Conservation (phyloP, 2,888 invertebrate species). For the Cephonodes hylas region DNA sequence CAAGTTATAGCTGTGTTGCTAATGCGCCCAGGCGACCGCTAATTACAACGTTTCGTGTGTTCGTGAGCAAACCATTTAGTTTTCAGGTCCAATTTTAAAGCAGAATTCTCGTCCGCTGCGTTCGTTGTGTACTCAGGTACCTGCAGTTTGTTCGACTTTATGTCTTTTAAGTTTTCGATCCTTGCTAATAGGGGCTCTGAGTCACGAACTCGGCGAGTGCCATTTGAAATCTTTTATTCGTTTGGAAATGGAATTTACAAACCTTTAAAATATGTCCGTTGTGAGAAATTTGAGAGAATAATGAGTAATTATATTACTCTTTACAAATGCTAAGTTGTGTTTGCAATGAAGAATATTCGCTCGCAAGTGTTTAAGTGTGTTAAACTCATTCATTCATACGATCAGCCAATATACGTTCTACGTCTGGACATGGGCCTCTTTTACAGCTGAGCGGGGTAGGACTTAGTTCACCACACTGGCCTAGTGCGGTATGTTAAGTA, state of each 20-base stretch:
- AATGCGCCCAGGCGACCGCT: constrained; percentile 9
- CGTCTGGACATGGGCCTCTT: too few relatives aligned
- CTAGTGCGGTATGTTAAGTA: too few relatives aligned
- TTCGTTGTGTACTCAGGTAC: not conserved
- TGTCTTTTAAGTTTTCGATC: not conserved
- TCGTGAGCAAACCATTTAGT: constrained; percentile 4
- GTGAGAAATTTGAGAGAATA: too few relatives aligned
- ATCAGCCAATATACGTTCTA: too few relatives aligned
- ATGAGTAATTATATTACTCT: too few relatives aligned
- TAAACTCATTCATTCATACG: too few relatives aligned
- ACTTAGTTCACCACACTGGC: too few relatives aligned
- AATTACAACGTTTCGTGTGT: constrained; percentile 4
- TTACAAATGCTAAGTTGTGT: too few relatives aligned
- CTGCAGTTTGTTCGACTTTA: not conserved
- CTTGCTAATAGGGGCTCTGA: not conserved
- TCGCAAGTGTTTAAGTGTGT: too few relatives aligned
- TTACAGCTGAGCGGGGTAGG: too few relatives aligned
- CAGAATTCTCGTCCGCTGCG: not conserved
- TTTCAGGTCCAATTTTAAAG: constrained; percentile 5
- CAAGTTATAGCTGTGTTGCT: not conserved
- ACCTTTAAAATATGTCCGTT: not conserved
- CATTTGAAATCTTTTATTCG: not conserved
- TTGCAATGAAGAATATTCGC: too few relatives aligned
- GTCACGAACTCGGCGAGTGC: not conserved
- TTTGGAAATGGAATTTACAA: not conserved